These are phyloP conservation scores for Diplodus sargus DNA, from an alignment of 2,797 vertebrate genomes.

Conservation along the genomic window DNA sequence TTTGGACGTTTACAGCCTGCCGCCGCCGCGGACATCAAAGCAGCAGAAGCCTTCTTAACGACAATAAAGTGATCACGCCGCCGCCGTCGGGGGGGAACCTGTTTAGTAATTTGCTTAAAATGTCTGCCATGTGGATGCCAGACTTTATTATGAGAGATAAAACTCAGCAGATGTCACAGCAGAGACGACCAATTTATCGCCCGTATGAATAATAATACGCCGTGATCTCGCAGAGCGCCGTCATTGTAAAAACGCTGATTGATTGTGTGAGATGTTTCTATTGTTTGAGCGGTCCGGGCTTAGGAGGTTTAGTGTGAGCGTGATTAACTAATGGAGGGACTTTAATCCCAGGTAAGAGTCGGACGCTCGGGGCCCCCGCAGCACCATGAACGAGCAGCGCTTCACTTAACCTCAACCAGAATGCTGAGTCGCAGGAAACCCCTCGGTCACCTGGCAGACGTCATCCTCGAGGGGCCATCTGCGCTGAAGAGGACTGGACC, in stretches of 20 bases:
- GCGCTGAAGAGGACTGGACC: constrained; percentile 22
- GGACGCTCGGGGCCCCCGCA: constrained; percentile 35
- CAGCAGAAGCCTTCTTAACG: constrained; percentile 57
- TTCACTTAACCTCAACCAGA: constrained; percentile 61
- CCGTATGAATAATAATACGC: constrained; percentile 56
- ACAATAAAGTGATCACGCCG: constrained; percentile 63
- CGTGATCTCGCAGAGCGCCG: constrained; percentile 32
- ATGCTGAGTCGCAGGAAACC: constrained; percentile 56
- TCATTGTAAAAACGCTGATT: constrained; percentile 70
- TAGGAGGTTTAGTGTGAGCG: constrained; percentile 74
- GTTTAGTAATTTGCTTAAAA: constrained; percentile 80
- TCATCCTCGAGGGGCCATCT: constrained; percentile 53
- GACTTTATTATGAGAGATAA: constrained; percentile 68
- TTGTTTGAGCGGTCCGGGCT: constrained; percentile 66
- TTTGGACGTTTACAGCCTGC: constrained; percentile 60
- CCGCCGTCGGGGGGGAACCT: constrained; percentile 43
- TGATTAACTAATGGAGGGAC: constrained; percentile 85
- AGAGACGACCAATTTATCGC: constrained; percentile 68
- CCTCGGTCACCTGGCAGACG: constrained; percentile 48
- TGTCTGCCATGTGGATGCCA: constrained; percentile 72
- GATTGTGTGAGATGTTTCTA: constrained; percentile 70
- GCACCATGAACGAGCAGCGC: constrained; percentile 60
- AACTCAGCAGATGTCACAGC: constrained; percentile 76
- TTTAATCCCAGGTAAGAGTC: constrained; percentile 80
- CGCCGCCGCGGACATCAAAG: constrained; percentile 57